Evolutionary conservation across 2,113 vertebrate genomes (phyloP), one percentile per base, ranked within the genome.

Genomic region (Tyrannus savana): DNA sequence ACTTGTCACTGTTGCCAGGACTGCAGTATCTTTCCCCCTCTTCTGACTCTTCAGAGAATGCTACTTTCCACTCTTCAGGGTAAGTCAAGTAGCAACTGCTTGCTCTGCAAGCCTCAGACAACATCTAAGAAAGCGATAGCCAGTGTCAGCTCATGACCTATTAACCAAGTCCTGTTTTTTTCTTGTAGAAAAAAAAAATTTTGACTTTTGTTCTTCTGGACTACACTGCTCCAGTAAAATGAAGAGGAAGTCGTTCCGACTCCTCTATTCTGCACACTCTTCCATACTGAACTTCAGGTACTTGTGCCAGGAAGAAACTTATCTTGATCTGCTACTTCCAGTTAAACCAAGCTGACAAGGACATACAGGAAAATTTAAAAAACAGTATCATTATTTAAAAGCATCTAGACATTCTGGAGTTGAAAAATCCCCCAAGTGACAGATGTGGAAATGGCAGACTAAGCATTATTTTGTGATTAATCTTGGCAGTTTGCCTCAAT

Each of bases 191-290:
- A 37, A 37, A 37, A 37, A 37, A 10, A 37, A 60, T 77, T 52
- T 52, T 72, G 30, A 46, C 14, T 87, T 66, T 19, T 39, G 30
- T 60, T 60, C 28, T 58, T 60, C 56, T 2, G 27, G 53, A 77
- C 53, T 33, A 58, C 30, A 35, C 7, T 19, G 49, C 21, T 25
- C 17, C 39, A 74, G 50, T 41, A 76, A 4, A 64, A 56, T 3
- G 8, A 50, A 23, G 9, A 79, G 56, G 47, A 96, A 53, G 28
- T 44, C 60, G 84, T 63, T 35, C 52, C 66, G 66, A 85, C 41
- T 16, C 33, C 58, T 62, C 4, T 3, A 2, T 55, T 91, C 52
- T 0, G 0, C 37, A 62, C 16, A 42, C 14, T 62, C 18, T 44
- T 62, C 78, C 23, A 30, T 19, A 58, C 16, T 7, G 50, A 79